phyloP scores from a whole-genome alignment of 2,113 vertebrate genomes.

The Heliornis fulica region DNA sequence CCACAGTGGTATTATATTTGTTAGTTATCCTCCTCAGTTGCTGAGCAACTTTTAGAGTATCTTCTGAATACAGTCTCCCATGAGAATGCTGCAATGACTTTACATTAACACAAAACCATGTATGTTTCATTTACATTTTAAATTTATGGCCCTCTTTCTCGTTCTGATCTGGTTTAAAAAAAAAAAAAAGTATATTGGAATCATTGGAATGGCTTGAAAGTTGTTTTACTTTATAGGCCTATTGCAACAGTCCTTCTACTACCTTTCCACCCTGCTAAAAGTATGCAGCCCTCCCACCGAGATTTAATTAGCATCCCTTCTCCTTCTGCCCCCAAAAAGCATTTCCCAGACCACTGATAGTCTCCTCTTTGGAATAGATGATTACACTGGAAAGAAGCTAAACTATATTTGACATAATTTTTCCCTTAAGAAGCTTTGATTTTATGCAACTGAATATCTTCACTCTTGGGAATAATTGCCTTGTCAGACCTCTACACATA shows the following conservation, averaged over 20 bases:
- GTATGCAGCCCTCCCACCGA: neutral
- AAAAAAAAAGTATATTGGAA: neutral
- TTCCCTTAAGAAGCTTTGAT: neutral
- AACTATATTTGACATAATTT: neutral
- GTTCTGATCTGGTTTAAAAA: neutral
- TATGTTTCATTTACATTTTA: neutral
- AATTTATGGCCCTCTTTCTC: neutral
- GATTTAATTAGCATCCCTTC: neutral
- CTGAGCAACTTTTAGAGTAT: neutral
- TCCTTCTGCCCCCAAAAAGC: neutral
- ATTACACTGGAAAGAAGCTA: neutral
- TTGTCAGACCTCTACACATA: neutral
- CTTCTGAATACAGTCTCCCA: neutral
- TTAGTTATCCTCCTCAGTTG: neutral
- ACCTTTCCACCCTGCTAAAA: neutral
- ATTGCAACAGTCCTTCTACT: neutral
- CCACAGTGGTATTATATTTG: neutral
- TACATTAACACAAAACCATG: neutral
- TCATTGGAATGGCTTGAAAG: neutral
- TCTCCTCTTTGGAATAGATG: neutral
- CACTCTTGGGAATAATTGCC: neutral
- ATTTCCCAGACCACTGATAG: neutral
- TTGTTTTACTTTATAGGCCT: neutral
- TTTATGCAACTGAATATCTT: neutral
- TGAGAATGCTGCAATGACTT: neutral